Evolutionary conservation across 2,888 invertebrate species (phyloP).

Genomic region (Dyspetes luteomarginatus): DNA sequence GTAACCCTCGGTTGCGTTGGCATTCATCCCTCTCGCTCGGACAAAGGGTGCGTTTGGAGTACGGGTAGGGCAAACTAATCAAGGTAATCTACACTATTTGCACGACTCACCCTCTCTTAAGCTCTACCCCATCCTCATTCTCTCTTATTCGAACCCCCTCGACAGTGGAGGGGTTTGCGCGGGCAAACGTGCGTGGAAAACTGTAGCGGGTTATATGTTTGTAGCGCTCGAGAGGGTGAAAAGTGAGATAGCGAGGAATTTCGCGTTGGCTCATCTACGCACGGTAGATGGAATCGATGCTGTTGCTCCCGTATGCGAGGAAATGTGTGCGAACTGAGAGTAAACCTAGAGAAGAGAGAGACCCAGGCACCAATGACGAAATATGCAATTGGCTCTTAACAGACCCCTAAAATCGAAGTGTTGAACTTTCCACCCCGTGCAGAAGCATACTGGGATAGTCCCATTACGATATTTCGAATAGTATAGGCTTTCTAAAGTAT

Average conservation of each 20-base stretch:
- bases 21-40: constrained; percentile 61
- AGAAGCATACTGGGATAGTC: too few species aligned
- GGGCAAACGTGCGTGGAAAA: constrained; percentile 22
- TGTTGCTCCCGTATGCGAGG: constrained; percentile 25
- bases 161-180: constrained; percentile 52
- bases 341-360: not conserved
- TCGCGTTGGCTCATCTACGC: not conserved
- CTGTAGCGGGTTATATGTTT: constrained; percentile 18
- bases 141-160: constrained; percentile 32
- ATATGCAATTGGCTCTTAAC: constrained; percentile 63
- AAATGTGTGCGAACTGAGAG: constrained; percentile 19
- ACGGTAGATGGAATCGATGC: constrained; percentile 26
- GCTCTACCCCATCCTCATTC: constrained; percentile 37
- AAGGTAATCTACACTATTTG: constrained; percentile 73
- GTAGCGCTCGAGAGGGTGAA: constrained; percentile 21
- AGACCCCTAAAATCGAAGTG: constrained; percentile 47
- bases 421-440: too few species aligned
- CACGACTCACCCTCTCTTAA: constrained; percentile 66
- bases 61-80: constrained; percentile 72
- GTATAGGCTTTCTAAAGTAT: too few species aligned
- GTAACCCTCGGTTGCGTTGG: constrained; percentile 34
- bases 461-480: too few species aligned
- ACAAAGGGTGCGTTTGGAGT: constrained; percentile 67
- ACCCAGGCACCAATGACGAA: constrained; percentile 43
- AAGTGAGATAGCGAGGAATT: constrained; percentile 43